phyloP scores from a whole-genome alignment of 2,888 invertebrate species.

The Belgica antarctica region DNA sequence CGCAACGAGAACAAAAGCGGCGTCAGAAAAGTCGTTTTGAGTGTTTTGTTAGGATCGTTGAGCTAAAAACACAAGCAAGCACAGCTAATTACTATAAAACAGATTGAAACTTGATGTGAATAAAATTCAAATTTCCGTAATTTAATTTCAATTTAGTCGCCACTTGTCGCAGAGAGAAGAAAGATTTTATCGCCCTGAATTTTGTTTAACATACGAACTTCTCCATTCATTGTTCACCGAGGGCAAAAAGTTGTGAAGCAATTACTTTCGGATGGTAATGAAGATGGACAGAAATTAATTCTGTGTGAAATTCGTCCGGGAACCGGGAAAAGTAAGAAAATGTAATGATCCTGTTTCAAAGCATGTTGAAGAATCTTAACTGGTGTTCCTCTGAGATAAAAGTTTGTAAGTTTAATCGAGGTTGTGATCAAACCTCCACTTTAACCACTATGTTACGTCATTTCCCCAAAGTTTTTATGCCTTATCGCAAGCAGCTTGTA shows the following conservation, averaged over 20 bases:
- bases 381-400: no score
- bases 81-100: constrained; percentile 20
- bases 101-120: not conserved
- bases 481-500: not conserved
- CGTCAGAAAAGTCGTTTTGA: no score
- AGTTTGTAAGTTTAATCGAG: no score
- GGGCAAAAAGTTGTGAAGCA: not conserved
- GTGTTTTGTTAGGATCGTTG: no score
- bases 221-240: not conserved
- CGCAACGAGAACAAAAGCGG: no score
- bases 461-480: not conserved
- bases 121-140: constrained; percentile 27
- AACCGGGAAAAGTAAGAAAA: no score
- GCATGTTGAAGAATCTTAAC: no score
- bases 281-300: constrained; percentile 2
- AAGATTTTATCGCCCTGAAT: not conserved
- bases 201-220: not conserved
- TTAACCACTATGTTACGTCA: constrained; percentile 10
- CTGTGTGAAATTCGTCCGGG: not conserved
- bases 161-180: not conserved
- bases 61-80: no score
- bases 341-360: no score
- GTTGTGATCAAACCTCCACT: no score
- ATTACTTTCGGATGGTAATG: not conserved
- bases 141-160: constrained; percentile 33